Base-by-base conservation (phyloP, 2,888 invertebrate genomes). In the Itoplectis maculator region DNA sequence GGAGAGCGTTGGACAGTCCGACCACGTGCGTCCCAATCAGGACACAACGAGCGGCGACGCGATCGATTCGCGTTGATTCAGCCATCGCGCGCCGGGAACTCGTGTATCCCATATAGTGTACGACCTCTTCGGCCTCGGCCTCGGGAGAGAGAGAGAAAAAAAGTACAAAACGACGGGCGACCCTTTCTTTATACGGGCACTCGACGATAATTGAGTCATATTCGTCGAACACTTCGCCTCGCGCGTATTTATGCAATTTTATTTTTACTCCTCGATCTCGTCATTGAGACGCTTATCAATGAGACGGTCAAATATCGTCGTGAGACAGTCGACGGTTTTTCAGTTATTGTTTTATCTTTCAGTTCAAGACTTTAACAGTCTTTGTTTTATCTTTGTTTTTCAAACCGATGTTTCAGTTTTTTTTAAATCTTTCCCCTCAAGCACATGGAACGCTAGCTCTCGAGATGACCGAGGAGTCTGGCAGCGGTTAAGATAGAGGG, bases 21-120 rank as follows among this genome's bases (percentile, higher is more conserved):
- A 76, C 76, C 70, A 80, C 76, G 76, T 76, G 75, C 80, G 59
- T 81, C 65, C 66, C 81, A 81, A 81, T 81, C 81, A 81, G 66
- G 76, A 72, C 66, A 54, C 66, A 72, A 72, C 49, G 77, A 77
- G 61, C 42, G 49, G 37, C 45, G 29, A 70, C 42, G 40, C 56
- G 37, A 76, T 81, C 76, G 59, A 81, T 81, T 65, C 65, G 47
- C 49, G 66, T 76, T 40, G 40, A 40, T 76, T 59, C 29, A 42
- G 42, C 40, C 23, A 7, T 40, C 15, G 69, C 59, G 11, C 47
- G 47, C 66, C n/a, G n/a, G n/a, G n/a, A 66, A 45, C 65, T 70
- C 56, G 29, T 29, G 69, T 80, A 40, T 18, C 51, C 59, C 37
- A 61, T 37, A 45, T 45, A 59, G n/a, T n/a, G n/a, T n/a, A n/a